Base-by-base conservation (phyloP, 1,140 invertebrate species). In the Microplitis mediator region DNA sequence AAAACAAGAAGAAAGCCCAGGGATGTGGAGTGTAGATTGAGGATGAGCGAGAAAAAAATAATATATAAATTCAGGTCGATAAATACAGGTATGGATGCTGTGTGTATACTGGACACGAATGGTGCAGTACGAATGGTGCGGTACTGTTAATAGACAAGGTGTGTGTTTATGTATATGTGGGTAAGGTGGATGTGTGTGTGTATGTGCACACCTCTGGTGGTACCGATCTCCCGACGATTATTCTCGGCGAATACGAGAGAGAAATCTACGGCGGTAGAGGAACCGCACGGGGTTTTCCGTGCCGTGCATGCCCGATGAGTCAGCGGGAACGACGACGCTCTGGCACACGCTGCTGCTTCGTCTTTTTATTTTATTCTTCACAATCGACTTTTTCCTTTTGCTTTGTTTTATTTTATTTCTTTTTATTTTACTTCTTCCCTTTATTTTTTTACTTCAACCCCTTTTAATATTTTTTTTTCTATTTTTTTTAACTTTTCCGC, bases 281-380 rank as follows among this genome's bases (percentile, higher is more conserved):
- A 58, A 66, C 62, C 70, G 51, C 66, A 65, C 67, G 16, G 52
- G 63, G 72, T 60, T 64, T 69, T 73, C 66, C 74, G 71, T 75
- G 74, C 71, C 60, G 61, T 75, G 74, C 74, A 75, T 75, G 68
- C 71, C 34, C 61, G 74, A 75, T 75, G 74, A 75, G 74, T 75
- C 74, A 75, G 74, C 74, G 64, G 50, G 71, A 67, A 72, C 69
- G 58, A 75, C 74, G 71, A 45, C 39, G 39, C 39, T 45, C 71
- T 71, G 61, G 74, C 74, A 72, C 67, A 50, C 58, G 68, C 50
- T 69, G 66, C 35, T n/a, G 23, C 23, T 52, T 31, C 32, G 39
- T 50, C 16, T 31, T 39, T 67, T 39, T 45, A 45, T 56, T 69
- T 69, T 69, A 63, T 72, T 52, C 52, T 32, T 66, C 60, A 51